Base-by-base conservation (phyloP, 2,113 vertebrate species). In the Pyxicephalus adspersus region DNA sequence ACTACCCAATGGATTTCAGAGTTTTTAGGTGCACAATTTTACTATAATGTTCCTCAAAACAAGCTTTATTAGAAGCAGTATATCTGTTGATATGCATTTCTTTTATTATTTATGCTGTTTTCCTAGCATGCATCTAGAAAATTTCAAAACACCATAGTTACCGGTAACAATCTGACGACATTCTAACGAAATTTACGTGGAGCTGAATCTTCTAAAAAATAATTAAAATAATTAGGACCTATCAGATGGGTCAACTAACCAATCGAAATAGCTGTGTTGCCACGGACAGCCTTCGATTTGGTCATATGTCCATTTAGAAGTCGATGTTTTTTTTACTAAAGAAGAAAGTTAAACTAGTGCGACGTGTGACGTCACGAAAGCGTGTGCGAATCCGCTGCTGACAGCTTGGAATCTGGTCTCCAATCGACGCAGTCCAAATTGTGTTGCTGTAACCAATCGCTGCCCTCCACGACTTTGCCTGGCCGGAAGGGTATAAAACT, bases 391-490 rank as follows among this genome's bases (percentile, higher is more conserved):
- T 97, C 94, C 91, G 87, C 83, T n/a, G 76, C 89, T 89, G 95
- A 92, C 96, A 98, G 95, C 95, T 87, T 95, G 77, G 87, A 89
- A 34, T 55, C 45, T 5, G 31, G 52, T 0, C 61, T 45, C 91
- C 90, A 98, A 97, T 97, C 77, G 83, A 19, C 1, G 63, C 9
- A 84, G 91, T 98, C 95, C 96, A 98, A 94, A 96, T 84, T 92
- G 81, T 75, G 84, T 86, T n/a, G 0, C 16, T 1, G 68, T 13
- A 22, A 70, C 97, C 96, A 99, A 98, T 96, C 64, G 60, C 0
- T 4, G 80, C 83, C 63, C 92, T 97, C 96, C 96, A 98, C 96
- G 96, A 97, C 86, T 88, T 87, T 92, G 85, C 87, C 92, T 90
- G 85, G 84, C 86, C 89, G 76, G 91, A 71, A 88, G 88, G 92